Evolutionary conservation across 2,797 vertebrate genomes (phyloP).

Genomic region (Rousettus madagascariensis): DNA sequence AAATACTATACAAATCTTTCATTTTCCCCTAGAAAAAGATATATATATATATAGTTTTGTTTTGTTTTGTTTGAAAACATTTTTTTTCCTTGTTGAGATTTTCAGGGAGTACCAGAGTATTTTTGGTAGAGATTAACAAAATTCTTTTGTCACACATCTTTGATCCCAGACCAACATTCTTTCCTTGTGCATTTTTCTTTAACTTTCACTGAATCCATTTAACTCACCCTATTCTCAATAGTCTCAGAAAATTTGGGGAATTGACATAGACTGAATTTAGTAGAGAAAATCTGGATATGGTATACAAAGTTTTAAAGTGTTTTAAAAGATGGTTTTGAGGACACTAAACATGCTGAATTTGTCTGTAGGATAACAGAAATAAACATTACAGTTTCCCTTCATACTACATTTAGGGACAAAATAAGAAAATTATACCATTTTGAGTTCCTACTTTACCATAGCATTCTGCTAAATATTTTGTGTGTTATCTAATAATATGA

Average conservation of each 20-base stretch:
- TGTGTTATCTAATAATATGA: background rate
- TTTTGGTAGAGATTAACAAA: conserved; percentile 18
- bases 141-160: conserved; percentile 1
- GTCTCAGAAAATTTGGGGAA: conserved; percentile 20
- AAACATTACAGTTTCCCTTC: background rate
- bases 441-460: background rate
- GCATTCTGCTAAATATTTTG: background rate
- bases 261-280: background rate
- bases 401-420: background rate
- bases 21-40: conserved; percentile 20
- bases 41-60: background rate
- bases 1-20: conserved; percentile 47
- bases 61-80: background rate
- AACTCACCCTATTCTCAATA: background rate
- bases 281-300: background rate
- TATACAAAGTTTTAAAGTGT: background rate
- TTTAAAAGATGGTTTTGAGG: background rate
- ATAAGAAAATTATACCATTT: background rate
- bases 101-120: background rate
- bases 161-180: background rate
- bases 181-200: background rate
- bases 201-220: background rate
- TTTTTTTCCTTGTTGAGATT: conserved; percentile 43
- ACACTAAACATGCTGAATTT: background rate
- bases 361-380: background rate